Percentiles rank a stretch among this genome's conserved stretches.
Evolutionary conservation across 2,113 vertebrate species (phyloP).

Genomic region (Rhea pennata): DNA sequence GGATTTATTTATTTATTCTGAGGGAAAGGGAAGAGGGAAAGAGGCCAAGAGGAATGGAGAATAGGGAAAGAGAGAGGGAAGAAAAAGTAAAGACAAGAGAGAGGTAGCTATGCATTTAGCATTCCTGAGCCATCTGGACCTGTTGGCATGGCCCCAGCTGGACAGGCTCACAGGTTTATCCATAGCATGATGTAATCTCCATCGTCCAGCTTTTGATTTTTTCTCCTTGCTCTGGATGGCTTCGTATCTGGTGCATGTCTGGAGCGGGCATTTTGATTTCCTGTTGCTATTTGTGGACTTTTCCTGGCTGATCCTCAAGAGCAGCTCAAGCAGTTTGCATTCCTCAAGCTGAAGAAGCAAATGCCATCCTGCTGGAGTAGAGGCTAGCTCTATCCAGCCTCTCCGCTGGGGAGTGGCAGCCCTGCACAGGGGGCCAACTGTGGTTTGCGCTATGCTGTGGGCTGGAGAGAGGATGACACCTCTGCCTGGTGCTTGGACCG

Average conservation of each 20-base stretch:
- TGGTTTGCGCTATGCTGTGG: accelerated
- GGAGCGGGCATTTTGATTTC: slow-evolving; percentile 59
- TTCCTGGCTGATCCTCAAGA: slow-evolving; percentile 45
- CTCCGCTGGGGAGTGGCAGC: background rate
- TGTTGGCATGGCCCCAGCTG: slow-evolving; percentile 79
- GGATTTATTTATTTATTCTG: slow-evolving; percentile 42
- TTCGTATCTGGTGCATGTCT: slow-evolving; percentile 47
- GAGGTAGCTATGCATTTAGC: slow-evolving; percentile 77
- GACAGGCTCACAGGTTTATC: slow-evolving; percentile 60
- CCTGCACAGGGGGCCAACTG: background rate
- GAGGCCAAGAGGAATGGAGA: background rate
- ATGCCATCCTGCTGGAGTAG: background rate
- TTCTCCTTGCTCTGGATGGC: slow-evolving; percentile 46
- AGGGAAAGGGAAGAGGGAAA: slow-evolving; percentile 29
- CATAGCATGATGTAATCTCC: slow-evolving; percentile 76
- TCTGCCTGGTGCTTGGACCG: background rate
- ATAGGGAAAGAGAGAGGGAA: slow-evolving; percentile 41
- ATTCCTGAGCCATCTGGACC: slow-evolving; percentile 80
- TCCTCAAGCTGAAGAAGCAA: slow-evolving; percentile 31
- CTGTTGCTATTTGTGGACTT: slow-evolving; percentile 66
- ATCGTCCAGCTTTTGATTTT: slow-evolving; percentile 37
- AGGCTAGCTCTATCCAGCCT: background rate
- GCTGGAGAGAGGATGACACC: background rate
- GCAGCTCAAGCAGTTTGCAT: slow-evolving; percentile 18
- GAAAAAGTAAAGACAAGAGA: slow-evolving; percentile 55